Evolutionary conservation across 2,888 invertebrate genomes (phyloP).

Genomic region (Agriotes lineatus): DNA sequence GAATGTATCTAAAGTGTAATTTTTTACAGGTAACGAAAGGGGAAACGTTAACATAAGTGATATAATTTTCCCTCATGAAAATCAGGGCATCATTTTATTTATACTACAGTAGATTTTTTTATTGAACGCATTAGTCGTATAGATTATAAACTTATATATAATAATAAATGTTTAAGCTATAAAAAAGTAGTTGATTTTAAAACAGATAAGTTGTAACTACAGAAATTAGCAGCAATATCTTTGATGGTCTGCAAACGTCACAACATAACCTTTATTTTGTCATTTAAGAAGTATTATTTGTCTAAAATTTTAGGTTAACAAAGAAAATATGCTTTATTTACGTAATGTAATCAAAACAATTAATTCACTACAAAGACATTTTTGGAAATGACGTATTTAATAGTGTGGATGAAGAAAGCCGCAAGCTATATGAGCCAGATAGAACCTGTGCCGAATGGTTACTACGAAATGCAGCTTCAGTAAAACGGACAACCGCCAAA

Average conservation of each 20-base stretch:
- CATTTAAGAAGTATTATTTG: too few species aligned
- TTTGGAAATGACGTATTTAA: conserved; percentile 68
- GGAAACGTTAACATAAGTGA: conserved; percentile 81
- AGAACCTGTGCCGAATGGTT: conserved; percentile 99
- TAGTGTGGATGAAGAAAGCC: conserved; percentile 76
- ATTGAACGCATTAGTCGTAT: not conserved
- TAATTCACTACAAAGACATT: not conserved
- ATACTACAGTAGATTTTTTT: too few species aligned
- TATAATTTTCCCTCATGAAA: too few species aligned
- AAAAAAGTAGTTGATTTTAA: too few species aligned
- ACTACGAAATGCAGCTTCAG: conserved; percentile 87
- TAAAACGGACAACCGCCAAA: conserved; percentile 78
- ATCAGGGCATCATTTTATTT: too few species aligned
- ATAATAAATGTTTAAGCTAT: too few species aligned
- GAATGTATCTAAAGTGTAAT: not conserved
- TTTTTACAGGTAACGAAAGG: conserved; percentile 83
- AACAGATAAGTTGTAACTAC: not conserved
- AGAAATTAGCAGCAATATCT: too few species aligned
- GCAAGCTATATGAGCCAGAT: conserved; percentile 81
- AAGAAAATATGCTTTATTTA: too few species aligned
- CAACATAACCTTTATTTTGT: not conserved
- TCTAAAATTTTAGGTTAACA: too few species aligned
- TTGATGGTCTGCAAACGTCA: too few species aligned
- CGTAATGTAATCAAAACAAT: not conserved
- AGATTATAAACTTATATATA: too few species aligned